These are phyloP conservation scores for Rhabdornis inornatus DNA, from an alignment of 2,113 vertebrate species.

Conservation along the genomic window DNA sequence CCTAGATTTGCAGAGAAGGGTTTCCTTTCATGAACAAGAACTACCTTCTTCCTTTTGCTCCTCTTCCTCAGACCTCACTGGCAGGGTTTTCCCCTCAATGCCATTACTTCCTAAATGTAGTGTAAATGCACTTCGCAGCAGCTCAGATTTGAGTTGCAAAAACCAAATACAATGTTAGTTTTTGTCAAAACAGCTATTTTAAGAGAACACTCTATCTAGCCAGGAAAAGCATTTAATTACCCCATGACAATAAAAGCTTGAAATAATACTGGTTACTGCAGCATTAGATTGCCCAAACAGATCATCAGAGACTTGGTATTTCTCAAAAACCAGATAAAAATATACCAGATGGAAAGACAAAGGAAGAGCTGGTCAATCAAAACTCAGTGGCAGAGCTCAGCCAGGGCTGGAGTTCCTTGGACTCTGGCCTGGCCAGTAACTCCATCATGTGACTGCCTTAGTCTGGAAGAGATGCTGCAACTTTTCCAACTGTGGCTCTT, in stretches of 20 bases:
- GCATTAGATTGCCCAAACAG: neutral
- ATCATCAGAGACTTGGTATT: neutral
- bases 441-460: neutral
- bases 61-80: neutral
- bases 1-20: neutral
- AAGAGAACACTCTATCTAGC: neutral
- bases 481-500: neutral
- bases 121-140: neutral
- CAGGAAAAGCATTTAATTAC: neutral
- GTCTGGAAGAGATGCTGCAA: neutral
- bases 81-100: neutral
- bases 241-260: neutral
- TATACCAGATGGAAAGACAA: neutral
- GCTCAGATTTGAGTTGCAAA: neutral
- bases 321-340: neutral
- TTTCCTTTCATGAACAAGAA: neutral
- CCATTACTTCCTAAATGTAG: neutral
- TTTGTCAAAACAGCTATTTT: neutral
- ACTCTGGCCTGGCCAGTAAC: neutral
- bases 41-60: neutral
- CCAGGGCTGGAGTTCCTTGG: neutral
- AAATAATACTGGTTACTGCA: neutral
- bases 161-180: neutral
- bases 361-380: constrained; percentile 6
- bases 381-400: neutral